Evolutionary conservation across 2,888 invertebrate genomes (phyloP), one percentile per base, ranked within the genome.

Genomic region (Boloria euphrosyne): DNA sequence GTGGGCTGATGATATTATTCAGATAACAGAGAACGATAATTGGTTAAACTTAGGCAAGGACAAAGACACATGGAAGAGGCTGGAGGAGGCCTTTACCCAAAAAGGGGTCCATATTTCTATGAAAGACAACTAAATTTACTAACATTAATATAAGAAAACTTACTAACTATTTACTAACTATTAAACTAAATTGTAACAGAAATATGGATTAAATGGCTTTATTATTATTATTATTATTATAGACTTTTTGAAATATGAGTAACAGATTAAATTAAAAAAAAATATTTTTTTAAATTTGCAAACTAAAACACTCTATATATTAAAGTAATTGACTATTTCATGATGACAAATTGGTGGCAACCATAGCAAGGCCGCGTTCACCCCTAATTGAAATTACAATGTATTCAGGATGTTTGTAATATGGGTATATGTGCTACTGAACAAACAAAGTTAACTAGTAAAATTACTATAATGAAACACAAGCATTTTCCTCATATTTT

Each of bases 351-450:
- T 89, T 88, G 85, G 78, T 75, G 74, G 87, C 84, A 86, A 79
- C 86, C 86, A 81, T 86, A 86, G 73, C 83, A 78, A 74, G 76
- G 67, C 73, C 75, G 76, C 78, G 80, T 77, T 74, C 75, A 74
- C 67, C 76, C 84, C 77, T 90, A 89, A 90, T 90, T 90, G 89
- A 90, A 90, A 90, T 90, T 84, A 82, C 93, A 68, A 61, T 70
- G 61, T 62, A 58, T 50, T 55, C 58, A 17, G 50, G 54, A 46
- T 66, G 53, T 64, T 58, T 54, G 61, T 54, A 47, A 27, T 60
- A 54, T 64, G 64, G 58, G 16, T n/a, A 17, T 49, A 53, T 46
- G 43, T 52, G 44, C 57, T 49, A 59, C 16, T 13, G 62, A 22
- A 58, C 47, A 52, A 38, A 52, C 44, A 51, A 31, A 44, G 50